Conservation (phyloP, 2,888 invertebrate species). For the Harpalus rubripes region DNA sequence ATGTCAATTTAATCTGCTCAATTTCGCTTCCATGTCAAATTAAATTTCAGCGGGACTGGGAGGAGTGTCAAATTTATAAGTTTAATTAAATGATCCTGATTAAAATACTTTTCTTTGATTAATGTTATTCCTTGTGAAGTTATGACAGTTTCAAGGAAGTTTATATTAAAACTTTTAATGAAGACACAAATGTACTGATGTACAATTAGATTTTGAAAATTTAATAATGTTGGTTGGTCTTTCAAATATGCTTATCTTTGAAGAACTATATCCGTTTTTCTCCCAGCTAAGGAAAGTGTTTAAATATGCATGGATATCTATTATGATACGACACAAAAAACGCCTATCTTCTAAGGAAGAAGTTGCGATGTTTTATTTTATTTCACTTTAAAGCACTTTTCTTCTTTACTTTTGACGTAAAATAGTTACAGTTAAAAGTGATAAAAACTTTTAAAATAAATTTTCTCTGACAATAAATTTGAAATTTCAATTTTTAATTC, state of each 20-base stretch:
- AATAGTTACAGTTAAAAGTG: not conserved
- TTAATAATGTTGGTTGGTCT: slow-evolving; percentile 8
- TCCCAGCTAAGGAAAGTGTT: slow-evolving; percentile 15
- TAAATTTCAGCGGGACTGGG: slow-evolving; percentile 9
- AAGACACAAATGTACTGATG: not conserved
- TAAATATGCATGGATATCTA: slow-evolving; percentile 13
- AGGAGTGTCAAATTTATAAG: slow-evolving; percentile 10
- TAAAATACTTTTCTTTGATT: slow-evolving; percentile 18
- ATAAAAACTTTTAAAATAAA: not conserved
- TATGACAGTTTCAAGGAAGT: slow-evolving; percentile 3
- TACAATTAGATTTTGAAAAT: not conserved
- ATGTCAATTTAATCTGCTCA: not conserved
- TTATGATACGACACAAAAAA: not conserved
- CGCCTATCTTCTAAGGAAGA: slow-evolving; percentile 13
- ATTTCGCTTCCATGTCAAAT: slow-evolving; percentile 12
- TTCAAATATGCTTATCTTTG: slow-evolving; percentile 27
- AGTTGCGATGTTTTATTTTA: not conserved
- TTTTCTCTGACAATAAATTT: not conserved
- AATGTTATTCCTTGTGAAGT: slow-evolving; percentile 11
- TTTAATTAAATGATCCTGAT: slow-evolving; percentile 16
- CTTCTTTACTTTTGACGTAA: not conserved
- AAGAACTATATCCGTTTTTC: slow-evolving; percentile 14
- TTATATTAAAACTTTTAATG: slow-evolving; percentile 32
- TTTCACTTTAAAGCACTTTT: not conserved
- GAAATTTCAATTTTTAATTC: not conserved